Base-by-base conservation (phyloP, 2,888 invertebrate genomes). In the Notodonta dromedarius region DNA sequence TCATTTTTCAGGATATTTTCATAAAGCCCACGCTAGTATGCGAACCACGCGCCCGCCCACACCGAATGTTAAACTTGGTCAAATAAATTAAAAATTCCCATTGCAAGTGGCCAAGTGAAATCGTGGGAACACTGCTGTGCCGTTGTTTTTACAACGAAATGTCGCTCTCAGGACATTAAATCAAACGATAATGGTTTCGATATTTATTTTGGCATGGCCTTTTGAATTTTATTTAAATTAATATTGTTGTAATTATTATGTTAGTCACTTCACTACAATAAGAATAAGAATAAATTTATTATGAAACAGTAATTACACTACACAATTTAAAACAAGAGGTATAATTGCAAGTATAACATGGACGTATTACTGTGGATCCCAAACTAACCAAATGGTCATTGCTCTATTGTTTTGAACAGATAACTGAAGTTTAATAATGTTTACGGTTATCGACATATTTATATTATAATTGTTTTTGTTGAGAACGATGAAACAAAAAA, bases 81-180 rank as follows among this genome's bases (percentile, higher is more conserved):
- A 80, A 79, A 83, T 82, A 80, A 85, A 85, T 86, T 86, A 85
- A 86, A 24, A 86, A 86, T 83, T 85, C 83, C 70, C 75, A 61
- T 78, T 80, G 78, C 82, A 83, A 79, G 80, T 80, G 75, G 75
- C 70, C 67, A 67, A 71, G 79, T 75, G 77, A 79, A 79, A 79
- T 81, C 81, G 83, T 81, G 84, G 74, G 74, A 75, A 79, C 79
- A 78, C 68, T 75, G 71, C 70, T 65, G 66, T 67, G 72, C 63
- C 69, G 69, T 70, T 76, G 70, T 77, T 54, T 39, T 54, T 39
- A 54, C n/a, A 54, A 11, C 14, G 5, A 35, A 35, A 54, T 5
- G 39, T 24, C 5, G 2, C 35, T 39, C 35, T 39, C n/a, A 54
- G 54, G 54, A 39, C 2, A 54, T 52, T 32, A 13, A 52, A 52